These are phyloP conservation scores for Tribolium madens DNA, from an alignment of 1,140 invertebrate genomes.

Conservation along the genomic window DNA sequence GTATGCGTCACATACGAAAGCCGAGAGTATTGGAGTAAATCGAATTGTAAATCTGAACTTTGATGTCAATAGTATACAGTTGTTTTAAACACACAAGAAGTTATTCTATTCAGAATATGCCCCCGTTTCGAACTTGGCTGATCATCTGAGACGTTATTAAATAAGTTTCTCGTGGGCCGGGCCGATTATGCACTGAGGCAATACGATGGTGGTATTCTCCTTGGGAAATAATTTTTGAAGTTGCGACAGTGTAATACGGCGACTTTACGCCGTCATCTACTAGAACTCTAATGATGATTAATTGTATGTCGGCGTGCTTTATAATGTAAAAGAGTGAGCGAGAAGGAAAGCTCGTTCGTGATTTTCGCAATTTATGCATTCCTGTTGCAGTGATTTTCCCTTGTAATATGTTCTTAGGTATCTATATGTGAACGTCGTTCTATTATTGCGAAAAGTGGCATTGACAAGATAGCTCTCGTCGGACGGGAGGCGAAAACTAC, in stretches of 20 bases:
- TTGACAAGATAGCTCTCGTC: not conserved
- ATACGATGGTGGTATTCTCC: not conserved
- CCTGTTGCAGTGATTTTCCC: not conserved
- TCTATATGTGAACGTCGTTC: not conserved
- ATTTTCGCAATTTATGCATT: conserved; percentile 15
- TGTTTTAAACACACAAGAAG: not conserved
- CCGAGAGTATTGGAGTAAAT: too few relatives aligned
- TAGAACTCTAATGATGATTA: conserved; percentile 33
- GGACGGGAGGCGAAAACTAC: conserved; percentile 9
- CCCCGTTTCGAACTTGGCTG: not conserved
- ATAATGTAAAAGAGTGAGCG: not conserved
- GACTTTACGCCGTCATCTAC: conserved; percentile 24
- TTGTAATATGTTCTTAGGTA: not conserved
- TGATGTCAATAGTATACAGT: too few relatives aligned
- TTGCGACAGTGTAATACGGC: conserved; percentile 14
- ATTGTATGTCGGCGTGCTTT: conserved; percentile 5
- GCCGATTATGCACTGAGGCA: not conserved
- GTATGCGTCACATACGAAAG: too few relatives aligned
- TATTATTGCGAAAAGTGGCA: conserved; percentile 29
- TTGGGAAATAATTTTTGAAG: conserved; percentile 28
- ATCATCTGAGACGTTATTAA: not conserved
- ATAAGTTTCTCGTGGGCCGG: not conserved
- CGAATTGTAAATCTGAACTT: too few relatives aligned
- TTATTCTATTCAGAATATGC: too few relatives aligned
- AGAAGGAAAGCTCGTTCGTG: not conserved